phyloP scores from a whole-genome alignment of 53 echinoderm and acorn worm species.

The Echinometra lucunter region DNA sequence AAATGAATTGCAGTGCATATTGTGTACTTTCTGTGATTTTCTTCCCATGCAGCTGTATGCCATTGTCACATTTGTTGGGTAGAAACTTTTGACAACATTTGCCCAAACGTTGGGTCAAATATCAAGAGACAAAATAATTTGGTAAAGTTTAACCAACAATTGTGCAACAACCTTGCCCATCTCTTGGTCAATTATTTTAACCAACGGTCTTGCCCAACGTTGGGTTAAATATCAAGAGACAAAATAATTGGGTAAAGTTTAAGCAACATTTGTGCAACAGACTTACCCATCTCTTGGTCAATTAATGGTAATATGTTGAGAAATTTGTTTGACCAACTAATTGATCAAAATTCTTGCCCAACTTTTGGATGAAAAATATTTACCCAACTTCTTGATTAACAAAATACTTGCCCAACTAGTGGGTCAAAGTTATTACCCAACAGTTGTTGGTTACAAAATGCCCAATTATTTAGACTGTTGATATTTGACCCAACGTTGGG shows the following conservation, averaged over 20 bases:
- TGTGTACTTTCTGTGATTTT: conserved; percentile 52
- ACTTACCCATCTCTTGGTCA: conserved; percentile 49
- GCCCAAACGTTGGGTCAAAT: conserved; percentile 46
- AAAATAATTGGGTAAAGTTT: conserved; percentile 41
- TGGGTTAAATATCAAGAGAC: conserved; percentile 47
- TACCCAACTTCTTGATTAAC: conserved; percentile 34
- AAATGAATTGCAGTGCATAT: conserved; percentile 44
- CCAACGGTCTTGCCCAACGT: conserved; percentile 29
- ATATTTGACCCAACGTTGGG: conserved; percentile 61
- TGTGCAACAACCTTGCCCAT: conserved; percentile 44
- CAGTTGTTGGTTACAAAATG: conserved; percentile 10
- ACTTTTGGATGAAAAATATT: conserved; percentile 40
- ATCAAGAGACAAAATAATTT: conserved; percentile 44
- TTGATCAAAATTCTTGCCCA: conserved; percentile 54
- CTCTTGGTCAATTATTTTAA: conserved; percentile 45
- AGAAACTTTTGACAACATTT: conserved; percentile 39
- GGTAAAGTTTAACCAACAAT: conserved; percentile 42
- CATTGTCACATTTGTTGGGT: conserved; percentile 45
- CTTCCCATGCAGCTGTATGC: conserved; percentile 49
- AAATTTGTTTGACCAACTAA: conserved; percentile 54
- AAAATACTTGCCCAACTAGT: conserved; percentile 22
- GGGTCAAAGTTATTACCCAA: conserved; percentile 32
- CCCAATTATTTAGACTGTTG: conserved; percentile 50
- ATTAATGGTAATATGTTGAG: conserved; percentile 55
- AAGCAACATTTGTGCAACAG: conserved; percentile 41